Conservation (phyloP, 2,888 invertebrate genomes). For the Orthosia incerta region DNA sequence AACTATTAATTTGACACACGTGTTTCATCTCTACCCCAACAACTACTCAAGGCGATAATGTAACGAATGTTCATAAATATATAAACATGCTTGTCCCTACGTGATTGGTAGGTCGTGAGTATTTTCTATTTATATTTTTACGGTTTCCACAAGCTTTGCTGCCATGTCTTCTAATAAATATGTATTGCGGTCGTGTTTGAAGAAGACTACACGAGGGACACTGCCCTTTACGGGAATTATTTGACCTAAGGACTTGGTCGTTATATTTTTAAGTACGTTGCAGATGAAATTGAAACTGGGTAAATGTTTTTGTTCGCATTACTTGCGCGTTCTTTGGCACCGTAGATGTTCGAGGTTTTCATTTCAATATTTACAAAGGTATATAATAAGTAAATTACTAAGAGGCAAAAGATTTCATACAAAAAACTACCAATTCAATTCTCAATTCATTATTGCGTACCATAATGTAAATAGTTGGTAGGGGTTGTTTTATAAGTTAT, state of each 20-base stretch:
- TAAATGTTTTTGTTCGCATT: background rate
- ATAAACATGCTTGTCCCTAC: constrained; percentile 25
- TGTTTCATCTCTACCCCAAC: constrained; percentile 1
- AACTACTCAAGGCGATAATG: constrained; percentile 12
- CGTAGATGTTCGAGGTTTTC: no score
- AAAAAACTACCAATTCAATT: no score
- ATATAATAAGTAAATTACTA: no score
- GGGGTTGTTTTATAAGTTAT: no score
- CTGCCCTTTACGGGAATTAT: constrained; percentile 46
- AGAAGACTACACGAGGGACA: constrained; percentile 35
- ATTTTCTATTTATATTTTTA: constrained; percentile 54
- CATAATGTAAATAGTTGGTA: no score
- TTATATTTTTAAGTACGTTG: constrained; percentile 27
- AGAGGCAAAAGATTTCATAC: no score
- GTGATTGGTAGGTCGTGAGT: constrained; percentile 43
- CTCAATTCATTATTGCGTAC: no score
- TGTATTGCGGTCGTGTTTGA: constrained; percentile 54
- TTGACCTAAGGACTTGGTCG: constrained; percentile 21
- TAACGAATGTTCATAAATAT: constrained; percentile 20
- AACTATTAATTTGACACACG: background rate
- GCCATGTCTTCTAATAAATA: constrained; percentile 52
- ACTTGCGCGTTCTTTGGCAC: no score
- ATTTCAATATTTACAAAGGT: no score
- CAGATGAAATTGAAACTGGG: constrained; percentile 9
- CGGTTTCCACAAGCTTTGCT: constrained; percentile 33